Conservation (phyloP, 2,888 invertebrate genomes). For the Myathropa florea region DNA sequence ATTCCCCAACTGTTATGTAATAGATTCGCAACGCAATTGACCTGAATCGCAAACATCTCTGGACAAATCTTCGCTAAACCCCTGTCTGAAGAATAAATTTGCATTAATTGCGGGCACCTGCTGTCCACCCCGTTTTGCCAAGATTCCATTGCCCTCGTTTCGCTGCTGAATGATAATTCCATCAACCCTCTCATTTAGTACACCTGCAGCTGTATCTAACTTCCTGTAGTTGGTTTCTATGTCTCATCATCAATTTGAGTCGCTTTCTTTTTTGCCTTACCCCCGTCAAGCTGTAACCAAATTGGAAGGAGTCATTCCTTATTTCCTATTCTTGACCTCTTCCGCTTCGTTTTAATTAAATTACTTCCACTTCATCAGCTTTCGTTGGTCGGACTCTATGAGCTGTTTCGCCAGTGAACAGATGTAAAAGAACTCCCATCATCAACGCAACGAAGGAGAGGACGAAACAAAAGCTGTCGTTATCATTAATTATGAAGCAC, state of each 20-base stretch:
- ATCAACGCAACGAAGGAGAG: not conserved
- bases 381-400: not conserved
- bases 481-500: slow-evolving; percentile 62
- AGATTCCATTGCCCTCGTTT: not conserved
- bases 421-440: not conserved
- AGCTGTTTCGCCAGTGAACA: slow-evolving; percentile 5
- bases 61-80: no score
- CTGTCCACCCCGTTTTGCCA: not conserved
- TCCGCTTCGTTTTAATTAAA: slow-evolving; percentile 36
- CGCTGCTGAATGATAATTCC: not conserved
- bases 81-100: slow-evolving; percentile 1
- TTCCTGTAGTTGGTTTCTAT: not conserved
- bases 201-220: slow-evolving; percentile 7
- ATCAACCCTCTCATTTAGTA: not conserved
- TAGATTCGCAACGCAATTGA: not conserved
- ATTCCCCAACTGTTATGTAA: not conserved
- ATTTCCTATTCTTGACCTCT: not conserved
- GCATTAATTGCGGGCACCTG: not conserved
- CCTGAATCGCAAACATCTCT: no score
- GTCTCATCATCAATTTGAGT: no score
- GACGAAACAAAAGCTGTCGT: slow-evolving; percentile 24
- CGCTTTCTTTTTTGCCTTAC: not conserved
- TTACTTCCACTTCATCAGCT: slow-evolving; percentile 48
- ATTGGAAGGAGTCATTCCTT: not conserved
- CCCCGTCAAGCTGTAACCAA: not conserved